phyloP scores from a whole-genome alignment of 2,113 vertebrate species.

The Lota lota region DNA sequence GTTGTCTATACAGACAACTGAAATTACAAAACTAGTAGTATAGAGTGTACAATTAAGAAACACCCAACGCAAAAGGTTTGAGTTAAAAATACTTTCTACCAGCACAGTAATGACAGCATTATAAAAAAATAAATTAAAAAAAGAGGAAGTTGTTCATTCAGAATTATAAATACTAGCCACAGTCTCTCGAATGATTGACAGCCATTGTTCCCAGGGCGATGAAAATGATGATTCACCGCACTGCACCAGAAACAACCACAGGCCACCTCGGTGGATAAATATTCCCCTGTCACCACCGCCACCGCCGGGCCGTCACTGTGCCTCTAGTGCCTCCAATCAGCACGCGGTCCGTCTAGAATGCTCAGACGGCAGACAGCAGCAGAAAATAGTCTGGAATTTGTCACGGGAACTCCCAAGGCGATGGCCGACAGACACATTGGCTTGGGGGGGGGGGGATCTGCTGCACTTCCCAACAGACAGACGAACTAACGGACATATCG shows the following conservation, averaged over 20 bases:
- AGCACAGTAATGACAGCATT: too few species aligned
- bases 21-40: too few species aligned
- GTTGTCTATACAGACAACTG: too few species aligned
- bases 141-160: too few species aligned
- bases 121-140: neutral
- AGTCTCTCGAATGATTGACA: slow-evolving; percentile 28
- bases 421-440: slow-evolving; percentile 29
- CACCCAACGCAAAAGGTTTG: too few species aligned
- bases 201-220: slow-evolving; percentile 14
- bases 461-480: slow-evolving; percentile 29
- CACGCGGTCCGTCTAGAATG: slow-evolving; percentile 40
- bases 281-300: slow-evolving; percentile 49
- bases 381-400: slow-evolving; percentile 71
- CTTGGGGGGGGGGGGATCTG: slow-evolving; percentile 12
- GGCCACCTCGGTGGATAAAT: slow-evolving; percentile 29
- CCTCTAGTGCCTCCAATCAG: slow-evolving; percentile 31
- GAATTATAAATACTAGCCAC: neutral
- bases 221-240: slow-evolving; percentile 26
- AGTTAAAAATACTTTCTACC: too few species aligned
- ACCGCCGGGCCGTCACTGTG: slow-evolving; percentile 33
- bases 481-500: too few species aligned
- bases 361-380: slow-evolving; percentile 59
- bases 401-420: slow-evolving; percentile 53
- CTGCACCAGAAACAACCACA: slow-evolving; percentile 1
- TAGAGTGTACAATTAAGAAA: too few species aligned